phyloP scores from a whole-genome alignment of 1,140 invertebrate genomes.

The Nomia melanderi region DNA sequence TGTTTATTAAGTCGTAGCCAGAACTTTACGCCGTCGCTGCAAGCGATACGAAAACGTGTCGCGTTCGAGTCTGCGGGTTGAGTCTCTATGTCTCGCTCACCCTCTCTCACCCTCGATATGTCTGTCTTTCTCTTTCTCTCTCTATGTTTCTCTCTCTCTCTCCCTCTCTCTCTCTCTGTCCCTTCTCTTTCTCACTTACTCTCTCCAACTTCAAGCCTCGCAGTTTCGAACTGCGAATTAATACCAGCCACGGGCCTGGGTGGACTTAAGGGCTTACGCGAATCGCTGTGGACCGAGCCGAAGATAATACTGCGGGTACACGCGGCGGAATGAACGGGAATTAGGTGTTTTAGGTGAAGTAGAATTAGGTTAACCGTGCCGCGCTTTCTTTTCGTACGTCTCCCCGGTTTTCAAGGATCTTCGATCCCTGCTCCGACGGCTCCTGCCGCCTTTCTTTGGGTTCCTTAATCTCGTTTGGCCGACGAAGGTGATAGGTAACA shows the following conservation, averaged over 20 bases:
- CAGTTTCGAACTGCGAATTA: slow-evolving; percentile 49
- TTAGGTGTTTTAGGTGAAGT: slow-evolving; percentile 39
- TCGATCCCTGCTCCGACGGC: no score
- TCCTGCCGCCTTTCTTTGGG: no score
- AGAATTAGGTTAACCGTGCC: slow-evolving; percentile 15
- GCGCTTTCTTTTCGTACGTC: not conserved
- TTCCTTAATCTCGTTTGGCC: no score
- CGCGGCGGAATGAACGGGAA: slow-evolving; percentile 40
- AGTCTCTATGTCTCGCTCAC: not conserved
- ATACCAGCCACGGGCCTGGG: slow-evolving; percentile 38
- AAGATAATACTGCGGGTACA: slow-evolving; percentile 51
- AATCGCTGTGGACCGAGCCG: slow-evolving; percentile 48
- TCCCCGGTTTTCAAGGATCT: not conserved
- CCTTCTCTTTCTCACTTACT: not conserved
- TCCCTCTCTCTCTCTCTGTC: no score
- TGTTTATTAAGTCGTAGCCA: slow-evolving; percentile 1
- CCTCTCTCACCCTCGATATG: no score
- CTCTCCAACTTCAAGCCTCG: not conserved
- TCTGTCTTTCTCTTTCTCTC: not conserved
- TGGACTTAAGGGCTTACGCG: slow-evolving; percentile 48
- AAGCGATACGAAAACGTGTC: not conserved
- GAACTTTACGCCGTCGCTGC: not conserved
- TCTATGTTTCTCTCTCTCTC: not conserved
- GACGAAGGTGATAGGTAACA: no score
- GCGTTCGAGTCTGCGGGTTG: no score